Evolutionary conservation across 2,888 invertebrate species (phyloP).

Genomic region (Brenthis hecate): DNA sequence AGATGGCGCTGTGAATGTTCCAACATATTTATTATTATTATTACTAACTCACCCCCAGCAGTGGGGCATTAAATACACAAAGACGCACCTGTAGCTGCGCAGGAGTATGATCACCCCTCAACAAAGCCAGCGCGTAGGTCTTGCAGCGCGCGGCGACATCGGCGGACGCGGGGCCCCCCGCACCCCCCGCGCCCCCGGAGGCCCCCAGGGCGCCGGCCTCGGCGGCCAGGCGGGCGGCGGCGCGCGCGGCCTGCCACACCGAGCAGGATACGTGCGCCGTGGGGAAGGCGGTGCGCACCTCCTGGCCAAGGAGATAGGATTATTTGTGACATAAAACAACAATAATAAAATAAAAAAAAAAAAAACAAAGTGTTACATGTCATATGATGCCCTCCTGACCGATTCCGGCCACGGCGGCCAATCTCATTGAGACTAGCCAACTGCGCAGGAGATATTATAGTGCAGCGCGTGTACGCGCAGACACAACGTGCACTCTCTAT

Average conservation of each 20-base stretch:
- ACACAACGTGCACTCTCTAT: too few relatives aligned
- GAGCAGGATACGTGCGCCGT: constrained; percentile 72
- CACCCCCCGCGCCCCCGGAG: constrained; percentile 40
- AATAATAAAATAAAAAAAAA: too few relatives aligned
- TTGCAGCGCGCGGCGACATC: constrained; percentile 66
- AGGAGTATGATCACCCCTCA: constrained; percentile 64
- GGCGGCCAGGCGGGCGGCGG: constrained; percentile 50
- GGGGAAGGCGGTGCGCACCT: constrained; percentile 67
- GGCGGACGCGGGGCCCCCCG: constrained; percentile 36
- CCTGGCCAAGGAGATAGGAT: constrained; percentile 45
- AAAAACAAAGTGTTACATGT: too few relatives aligned
- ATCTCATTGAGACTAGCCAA: too few relatives aligned
- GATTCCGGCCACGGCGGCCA: too few relatives aligned
- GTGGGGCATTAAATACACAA: not conserved
- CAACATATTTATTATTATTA: too few relatives aligned
- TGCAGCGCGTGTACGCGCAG: too few relatives aligned
- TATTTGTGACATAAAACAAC: too few relatives aligned
- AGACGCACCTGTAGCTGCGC: constrained; percentile 61
- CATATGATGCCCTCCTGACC: too few relatives aligned
- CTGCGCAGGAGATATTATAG: too few relatives aligned
- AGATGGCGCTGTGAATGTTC: too few relatives aligned
- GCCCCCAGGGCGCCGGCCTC: constrained; percentile 40
- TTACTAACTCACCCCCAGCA: not conserved
- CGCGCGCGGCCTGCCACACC: constrained; percentile 72
- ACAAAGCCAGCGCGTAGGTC: constrained; percentile 68